phyloP scores from a whole-genome alignment of 2,888 invertebrate genomes.

The Helobdella robusta region DNA sequence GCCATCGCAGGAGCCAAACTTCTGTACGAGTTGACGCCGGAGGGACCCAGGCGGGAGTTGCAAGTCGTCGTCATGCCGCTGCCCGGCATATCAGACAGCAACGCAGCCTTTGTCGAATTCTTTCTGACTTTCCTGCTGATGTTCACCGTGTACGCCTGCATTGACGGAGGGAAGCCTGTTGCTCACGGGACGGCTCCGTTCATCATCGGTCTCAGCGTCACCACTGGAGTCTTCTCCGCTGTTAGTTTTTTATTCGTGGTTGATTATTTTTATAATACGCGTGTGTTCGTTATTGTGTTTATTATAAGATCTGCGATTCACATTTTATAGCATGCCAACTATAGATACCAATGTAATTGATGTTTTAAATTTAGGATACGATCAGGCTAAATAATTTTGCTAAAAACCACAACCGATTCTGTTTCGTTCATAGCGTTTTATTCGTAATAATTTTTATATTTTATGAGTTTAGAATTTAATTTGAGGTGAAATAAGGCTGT shows the following conservation, averaged over 20 bases:
- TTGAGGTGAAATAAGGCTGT: too few relatives aligned
- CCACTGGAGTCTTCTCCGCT: constrained; percentile 35
- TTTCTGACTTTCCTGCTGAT: constrained; percentile 38
- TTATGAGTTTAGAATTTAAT: too few relatives aligned
- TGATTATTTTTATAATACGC: neutral
- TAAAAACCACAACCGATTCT: too few relatives aligned
- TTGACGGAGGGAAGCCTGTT: constrained; percentile 35
- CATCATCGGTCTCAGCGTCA: constrained; percentile 37
- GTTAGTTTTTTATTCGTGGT: constrained; percentile 30
- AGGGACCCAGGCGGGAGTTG: constrained; percentile 12
- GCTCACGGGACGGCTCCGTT: constrained; percentile 37
- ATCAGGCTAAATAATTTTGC: too few relatives aligned
- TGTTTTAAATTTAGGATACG: too few relatives aligned
- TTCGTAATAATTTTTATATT: too few relatives aligned
- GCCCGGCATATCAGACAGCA: constrained; percentile 1
- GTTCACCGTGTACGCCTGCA: constrained; percentile 37
- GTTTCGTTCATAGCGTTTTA: too few relatives aligned
- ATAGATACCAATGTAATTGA: neutral
- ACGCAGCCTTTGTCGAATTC: constrained; percentile 36
- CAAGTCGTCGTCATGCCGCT: constrained; percentile 11
- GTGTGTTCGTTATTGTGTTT: neutral
- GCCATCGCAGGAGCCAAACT: constrained; percentile 55
- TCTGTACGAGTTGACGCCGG: constrained; percentile 32
- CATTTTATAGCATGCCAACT: neutral
- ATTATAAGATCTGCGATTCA: neutral